Conservation (phyloP, 2,113 vertebrate genomes). For the Phaetusa simplex region DNA sequence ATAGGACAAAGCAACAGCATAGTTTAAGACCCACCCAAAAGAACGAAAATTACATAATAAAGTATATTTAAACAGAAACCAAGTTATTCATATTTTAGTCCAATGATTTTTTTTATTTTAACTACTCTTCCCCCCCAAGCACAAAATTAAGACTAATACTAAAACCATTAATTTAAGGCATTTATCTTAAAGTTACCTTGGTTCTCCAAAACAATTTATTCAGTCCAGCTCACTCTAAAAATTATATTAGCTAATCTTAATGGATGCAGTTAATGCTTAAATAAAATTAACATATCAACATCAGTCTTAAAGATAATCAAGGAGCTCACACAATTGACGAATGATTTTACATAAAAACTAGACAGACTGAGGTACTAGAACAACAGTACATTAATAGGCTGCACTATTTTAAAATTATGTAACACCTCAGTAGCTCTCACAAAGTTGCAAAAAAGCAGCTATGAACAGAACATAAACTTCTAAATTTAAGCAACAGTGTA, state of each 20-base stretch:
- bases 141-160: background rate
- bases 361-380: background rate
- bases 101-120: background rate
- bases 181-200: background rate
- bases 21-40: background rate
- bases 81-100: background rate
- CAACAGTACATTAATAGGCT: background rate
- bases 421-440: background rate
- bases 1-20: background rate
- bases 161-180: background rate
- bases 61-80: background rate
- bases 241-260: background rate
- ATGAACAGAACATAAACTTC: background rate
- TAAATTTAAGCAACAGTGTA: background rate
- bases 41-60: background rate
- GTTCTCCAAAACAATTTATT: background rate
- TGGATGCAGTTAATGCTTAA: background rate
- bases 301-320: background rate
- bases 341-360: background rate
- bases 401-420: background rate
- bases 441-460: background rate
- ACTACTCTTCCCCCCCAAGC: too few species aligned
- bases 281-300: background rate
- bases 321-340: background rate
- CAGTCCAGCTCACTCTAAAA: background rate